These are phyloP conservation scores for Pholis gunnellus DNA, from an alignment of 2,113 vertebrate species.

Conservation along the genomic window DNA sequence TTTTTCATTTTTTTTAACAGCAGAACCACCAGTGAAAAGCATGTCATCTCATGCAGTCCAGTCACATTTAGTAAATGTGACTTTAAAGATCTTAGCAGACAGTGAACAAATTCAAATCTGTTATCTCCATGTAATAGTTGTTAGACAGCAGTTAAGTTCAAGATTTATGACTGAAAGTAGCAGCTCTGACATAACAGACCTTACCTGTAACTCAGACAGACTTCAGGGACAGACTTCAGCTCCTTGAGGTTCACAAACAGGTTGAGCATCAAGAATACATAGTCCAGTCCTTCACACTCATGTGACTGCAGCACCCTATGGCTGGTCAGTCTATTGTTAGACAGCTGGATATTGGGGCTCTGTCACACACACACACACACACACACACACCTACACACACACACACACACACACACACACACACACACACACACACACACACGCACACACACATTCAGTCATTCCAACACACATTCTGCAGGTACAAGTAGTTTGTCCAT, in stretches of 20 bases:
- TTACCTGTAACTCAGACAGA: conserved; percentile 72
- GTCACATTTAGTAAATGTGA: background rate
- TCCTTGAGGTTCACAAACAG: conserved; percentile 60
- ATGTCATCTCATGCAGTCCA: background rate
- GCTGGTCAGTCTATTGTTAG: conserved; percentile 81
- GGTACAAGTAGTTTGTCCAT: conserved; percentile 36
- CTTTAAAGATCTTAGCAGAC: conserved; percentile 1
- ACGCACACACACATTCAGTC: background rate
- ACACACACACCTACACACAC: conserved; percentile 18
- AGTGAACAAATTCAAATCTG: background rate
- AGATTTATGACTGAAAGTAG: background rate
- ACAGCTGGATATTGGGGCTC: conserved; percentile 37
- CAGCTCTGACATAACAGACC: conserved; percentile 11
- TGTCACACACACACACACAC: conserved; percentile 12
- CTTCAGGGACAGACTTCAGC: conserved; percentile 52
- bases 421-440: background rate
- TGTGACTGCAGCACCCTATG: conserved; percentile 76
- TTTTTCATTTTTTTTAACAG: too few species aligned
- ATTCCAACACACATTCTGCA: conserved; percentile 15
- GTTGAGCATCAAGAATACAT: conserved; percentile 76
- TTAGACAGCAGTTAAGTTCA: background rate
- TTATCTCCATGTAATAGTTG: background rate
- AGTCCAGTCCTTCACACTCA: conserved; percentile 73
- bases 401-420: background rate
- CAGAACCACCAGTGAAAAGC: background rate